Conservation (phyloP, 1,140 invertebrate species). For the Orussus abietinus region DNA sequence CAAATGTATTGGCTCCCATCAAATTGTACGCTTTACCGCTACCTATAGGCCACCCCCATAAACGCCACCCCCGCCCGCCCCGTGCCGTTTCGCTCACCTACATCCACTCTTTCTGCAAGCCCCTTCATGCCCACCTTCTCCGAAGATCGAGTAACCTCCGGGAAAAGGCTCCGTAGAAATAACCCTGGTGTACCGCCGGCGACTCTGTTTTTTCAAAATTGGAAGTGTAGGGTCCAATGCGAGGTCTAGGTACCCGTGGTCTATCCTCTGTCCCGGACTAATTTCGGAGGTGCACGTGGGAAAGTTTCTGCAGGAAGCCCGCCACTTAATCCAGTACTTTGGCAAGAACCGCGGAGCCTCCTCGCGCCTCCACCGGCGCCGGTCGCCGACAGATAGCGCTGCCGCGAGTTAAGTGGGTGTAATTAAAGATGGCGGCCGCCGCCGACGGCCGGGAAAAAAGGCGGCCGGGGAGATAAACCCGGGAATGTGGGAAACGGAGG, state of each 20-base stretch:
- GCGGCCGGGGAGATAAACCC: not conserved
- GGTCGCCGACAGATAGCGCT: conserved; percentile 19
- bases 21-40: conserved; percentile 49
- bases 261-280: too few relatives aligned
- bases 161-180: too few relatives aligned
- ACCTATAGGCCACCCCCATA: conserved; percentile 38
- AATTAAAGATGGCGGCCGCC: conserved; percentile 34
- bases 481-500: too few relatives aligned
- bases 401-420: conserved; percentile 31
- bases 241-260: too few relatives aligned
- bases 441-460: conserved; percentile 12
- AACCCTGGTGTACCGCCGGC: too few relatives aligned
- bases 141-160: too few relatives aligned
- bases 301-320: too few relatives aligned
- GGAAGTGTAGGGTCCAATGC: too few relatives aligned
- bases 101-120: too few relatives aligned
- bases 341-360: not conserved
- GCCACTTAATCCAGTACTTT: too few relatives aligned
- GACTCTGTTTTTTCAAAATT: too few relatives aligned
- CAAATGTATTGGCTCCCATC: conserved; percentile 53
- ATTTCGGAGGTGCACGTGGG: too few relatives aligned
- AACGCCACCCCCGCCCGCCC: conserved; percentile 33
- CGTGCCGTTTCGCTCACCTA: conserved; percentile 8
- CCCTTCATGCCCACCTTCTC: conserved; percentile 6
- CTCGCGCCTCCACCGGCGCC: not conserved